Evolutionary conservation across 2,113 vertebrate genomes (phyloP), one percentile per base, ranked within the genome.

Genomic region (Dascyllus trimaculatus): DNA sequence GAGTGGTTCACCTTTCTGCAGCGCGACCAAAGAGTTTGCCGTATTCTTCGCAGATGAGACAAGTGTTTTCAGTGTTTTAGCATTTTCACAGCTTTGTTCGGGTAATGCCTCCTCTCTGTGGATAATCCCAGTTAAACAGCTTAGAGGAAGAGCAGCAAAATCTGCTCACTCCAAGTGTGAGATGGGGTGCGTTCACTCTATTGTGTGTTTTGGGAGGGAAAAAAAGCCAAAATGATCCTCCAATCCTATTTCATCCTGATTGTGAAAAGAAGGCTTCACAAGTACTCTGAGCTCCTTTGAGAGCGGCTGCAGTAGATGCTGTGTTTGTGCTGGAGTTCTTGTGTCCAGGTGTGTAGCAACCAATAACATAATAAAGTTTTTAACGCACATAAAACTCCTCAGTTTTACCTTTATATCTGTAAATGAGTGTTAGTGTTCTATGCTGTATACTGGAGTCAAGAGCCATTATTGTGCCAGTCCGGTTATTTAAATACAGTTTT

Each of bases 81-180:
- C 54, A 45, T 90, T 90, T 89, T 87, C 58, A 82, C 86, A 78
- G 88, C 70, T 90, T 83, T 79, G 38, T 75, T 75, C 2, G 21
- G 60, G 73, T 86, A 82, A 92, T 76, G 63, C 81, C 71, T 35
- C 32, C 49, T 74, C 65, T 59, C 79, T 64, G 57, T 63, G 78
- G 74, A 81, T 92, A 88, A 92, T 91, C 87, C 32, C 1, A 57
- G 72, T 82, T 91, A 85, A 91, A 88, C 65, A 53, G 80, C 75
- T 90, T 85, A 87, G 56, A 70, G 87, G 67, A 76, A 49, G 48
- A 80, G 76, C 70, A 49, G 73, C 26, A 69, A 67, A 77, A 85
- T 71, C 52, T 75, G 63, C 75, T 54, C 40, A 14, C 59, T 62
- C 38, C 1, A 25, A 63, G 62, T 77, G 60, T 66, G 64, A 74